These are phyloP conservation scores for Myoxocephalus aenaeus DNA, from an alignment of 2,797 vertebrate genomes.

Conservation along the genomic window DNA sequence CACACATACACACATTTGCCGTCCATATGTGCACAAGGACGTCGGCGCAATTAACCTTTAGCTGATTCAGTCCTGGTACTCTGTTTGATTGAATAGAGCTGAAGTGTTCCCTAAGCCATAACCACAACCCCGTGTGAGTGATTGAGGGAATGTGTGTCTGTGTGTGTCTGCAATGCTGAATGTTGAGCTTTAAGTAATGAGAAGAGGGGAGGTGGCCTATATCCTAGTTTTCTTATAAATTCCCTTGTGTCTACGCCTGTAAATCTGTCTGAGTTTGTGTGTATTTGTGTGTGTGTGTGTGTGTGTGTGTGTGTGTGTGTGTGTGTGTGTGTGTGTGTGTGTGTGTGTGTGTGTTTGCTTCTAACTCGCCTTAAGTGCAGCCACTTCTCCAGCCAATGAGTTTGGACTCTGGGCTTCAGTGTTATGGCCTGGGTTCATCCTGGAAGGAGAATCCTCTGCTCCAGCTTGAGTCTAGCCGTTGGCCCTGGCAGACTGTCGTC, in stretches of 20 bases:
- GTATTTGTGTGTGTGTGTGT: slow-evolving; percentile 23
- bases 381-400: slow-evolving; percentile 59
- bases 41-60: slow-evolving; percentile 80
- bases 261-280: slow-evolving; percentile 29
- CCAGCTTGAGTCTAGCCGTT: slow-evolving; percentile 61
- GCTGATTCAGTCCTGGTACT: slow-evolving; percentile 75
- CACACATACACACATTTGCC: slow-evolving; percentile 47
- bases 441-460: slow-evolving; percentile 50
- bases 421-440: slow-evolving; percentile 54
- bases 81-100: slow-evolving; percentile 78
- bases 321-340: slow-evolving; percentile 27
- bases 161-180: slow-evolving; percentile 46
- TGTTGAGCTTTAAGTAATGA: slow-evolving; percentile 49
- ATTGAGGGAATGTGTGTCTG: slow-evolving; percentile 22
- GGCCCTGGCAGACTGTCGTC: slow-evolving; percentile 67
- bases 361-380: slow-evolving; percentile 45
- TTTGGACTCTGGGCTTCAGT: slow-evolving; percentile 52
- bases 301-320: slow-evolving; percentile 26
- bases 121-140: slow-evolving; percentile 66
- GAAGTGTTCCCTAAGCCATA: slow-evolving; percentile 78
- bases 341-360: slow-evolving; percentile 20
- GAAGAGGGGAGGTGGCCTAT: slow-evolving; percentile 18
- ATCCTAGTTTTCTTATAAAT: slow-evolving; percentile 48
- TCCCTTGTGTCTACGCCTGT: slow-evolving; percentile 27
- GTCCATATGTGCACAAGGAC: slow-evolving; percentile 79